Conservation (phyloP, 2,797 vertebrate species). For the Centropyge bicolor region DNA sequence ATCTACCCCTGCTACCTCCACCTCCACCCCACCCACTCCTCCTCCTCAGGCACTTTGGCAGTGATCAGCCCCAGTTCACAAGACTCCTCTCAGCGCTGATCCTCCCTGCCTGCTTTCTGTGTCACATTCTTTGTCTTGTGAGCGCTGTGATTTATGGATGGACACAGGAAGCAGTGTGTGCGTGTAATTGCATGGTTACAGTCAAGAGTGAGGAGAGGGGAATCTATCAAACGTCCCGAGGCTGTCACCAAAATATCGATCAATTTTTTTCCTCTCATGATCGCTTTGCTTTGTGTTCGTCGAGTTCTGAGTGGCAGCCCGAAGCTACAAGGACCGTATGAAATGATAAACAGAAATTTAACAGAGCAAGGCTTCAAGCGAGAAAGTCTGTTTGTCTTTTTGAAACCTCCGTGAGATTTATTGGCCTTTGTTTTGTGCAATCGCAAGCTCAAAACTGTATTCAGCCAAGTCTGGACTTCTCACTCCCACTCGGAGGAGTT, state of each 20-base stretch:
- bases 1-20: constrained; percentile 46
- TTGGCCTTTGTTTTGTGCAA: background rate
- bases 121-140: constrained; percentile 80
- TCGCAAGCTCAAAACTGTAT: constrained; percentile 10
- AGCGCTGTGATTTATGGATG: constrained; percentile 72
- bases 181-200: constrained; percentile 63
- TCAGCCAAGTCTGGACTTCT: constrained; percentile 4
- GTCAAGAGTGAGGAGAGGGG: constrained; percentile 39
- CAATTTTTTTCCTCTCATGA: constrained; percentile 30
- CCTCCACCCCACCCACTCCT: constrained; percentile 34
- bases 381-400: constrained; percentile 5
- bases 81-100: constrained; percentile 48
- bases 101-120: constrained; percentile 55
- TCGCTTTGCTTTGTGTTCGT: constrained; percentile 25
- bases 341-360: constrained; percentile 40
- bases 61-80: constrained; percentile 64
- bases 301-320: constrained; percentile 26
- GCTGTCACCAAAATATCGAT: constrained; percentile 64
- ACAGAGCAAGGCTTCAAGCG: constrained; percentile 12
- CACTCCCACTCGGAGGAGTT: constrained; percentile 18
- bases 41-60: constrained; percentile 67
- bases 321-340: constrained; percentile 17
- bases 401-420: background rate
- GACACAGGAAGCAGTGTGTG: constrained; percentile 66
- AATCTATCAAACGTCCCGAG: constrained; percentile 55